Evolutionary conservation across 2,113 vertebrate genomes (phyloP).

Genomic region (Deroptyus accipitrinus): DNA sequence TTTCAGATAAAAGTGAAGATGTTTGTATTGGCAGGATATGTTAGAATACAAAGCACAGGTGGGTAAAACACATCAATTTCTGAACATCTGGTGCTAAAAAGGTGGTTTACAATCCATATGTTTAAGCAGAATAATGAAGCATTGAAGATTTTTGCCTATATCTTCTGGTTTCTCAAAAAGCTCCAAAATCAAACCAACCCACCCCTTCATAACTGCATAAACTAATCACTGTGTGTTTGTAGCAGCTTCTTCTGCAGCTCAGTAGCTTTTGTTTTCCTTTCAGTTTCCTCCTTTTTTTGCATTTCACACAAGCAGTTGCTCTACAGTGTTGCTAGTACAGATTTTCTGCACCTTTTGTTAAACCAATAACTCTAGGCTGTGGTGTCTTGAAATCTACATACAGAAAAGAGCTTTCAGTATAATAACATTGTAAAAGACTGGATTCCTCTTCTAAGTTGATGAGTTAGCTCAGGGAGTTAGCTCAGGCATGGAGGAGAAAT

Average conservation of each 20-base stretch:
- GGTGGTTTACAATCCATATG: not conserved
- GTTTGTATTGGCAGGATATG: not conserved
- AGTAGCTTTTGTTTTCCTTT: not conserved
- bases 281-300: not conserved
- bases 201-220: not conserved
- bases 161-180: not conserved
- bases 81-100: not conserved
- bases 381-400: not conserved
- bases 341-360: not conserved
- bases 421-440: not conserved
- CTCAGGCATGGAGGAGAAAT: not conserved
- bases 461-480: not conserved
- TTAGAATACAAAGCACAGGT: not conserved
- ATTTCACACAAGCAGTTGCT: not conserved
- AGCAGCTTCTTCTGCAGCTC: not conserved
- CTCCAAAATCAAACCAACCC: not conserved
- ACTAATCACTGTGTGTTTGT: not conserved
- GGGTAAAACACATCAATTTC: not conserved
- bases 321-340: not conserved
- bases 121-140: not conserved
- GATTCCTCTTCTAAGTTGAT: not conserved
- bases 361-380: not conserved
- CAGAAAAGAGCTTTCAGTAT: not conserved
- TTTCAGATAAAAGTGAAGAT: not conserved
- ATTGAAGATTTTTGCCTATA: not conserved